A percentile compares a stretch with the other conserved stretches of the same genome.
phyloP scores from a whole-genome alignment of 2,113 vertebrate genomes.

The Gadus chalcogrammus region DNA sequence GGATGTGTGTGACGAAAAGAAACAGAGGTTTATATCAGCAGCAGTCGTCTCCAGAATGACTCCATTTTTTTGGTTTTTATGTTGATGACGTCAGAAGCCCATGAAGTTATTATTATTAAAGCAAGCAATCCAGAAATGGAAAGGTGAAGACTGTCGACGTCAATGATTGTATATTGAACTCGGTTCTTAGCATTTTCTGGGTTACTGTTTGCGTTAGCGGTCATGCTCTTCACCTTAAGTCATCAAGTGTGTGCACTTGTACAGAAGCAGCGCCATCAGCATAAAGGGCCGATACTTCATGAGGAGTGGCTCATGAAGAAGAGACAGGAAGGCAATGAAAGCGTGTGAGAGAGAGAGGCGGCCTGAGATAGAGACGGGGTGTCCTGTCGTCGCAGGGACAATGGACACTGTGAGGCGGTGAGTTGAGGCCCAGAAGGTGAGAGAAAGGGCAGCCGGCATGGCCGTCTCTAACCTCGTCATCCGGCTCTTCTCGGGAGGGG shows the following conservation, averaged over 20 bases:
- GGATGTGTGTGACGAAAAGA: slow-evolving; percentile 4
- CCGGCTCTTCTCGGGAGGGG: background rate
- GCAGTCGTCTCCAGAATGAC: too few species aligned
- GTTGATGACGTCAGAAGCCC: too few species aligned
- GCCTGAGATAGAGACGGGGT: slow-evolving; percentile 5
- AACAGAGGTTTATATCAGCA: background rate
- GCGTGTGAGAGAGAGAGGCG: slow-evolving; percentile 5
- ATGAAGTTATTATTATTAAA: too few species aligned
- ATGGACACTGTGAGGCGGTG: slow-evolving; percentile 73
- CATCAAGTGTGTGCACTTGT: background rate
- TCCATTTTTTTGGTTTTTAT: too few species aligned
- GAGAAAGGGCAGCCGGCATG: slow-evolving; percentile 59
- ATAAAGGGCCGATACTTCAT: background rate
- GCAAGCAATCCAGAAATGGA: too few species aligned
- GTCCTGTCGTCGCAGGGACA: slow-evolving; percentile 30
- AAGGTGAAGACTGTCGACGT: too few species aligned
- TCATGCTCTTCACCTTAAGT: too few species aligned
- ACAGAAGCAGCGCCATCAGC: background rate
- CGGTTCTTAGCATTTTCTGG: too few species aligned
- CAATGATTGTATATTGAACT: too few species aligned
- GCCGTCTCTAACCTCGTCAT: slow-evolving; percentile 64
- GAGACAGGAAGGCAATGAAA: slow-evolving; percentile 8
- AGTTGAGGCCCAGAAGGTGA: slow-evolving; percentile 72
- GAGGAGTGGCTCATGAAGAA: background rate
- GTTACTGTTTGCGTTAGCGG: too few species aligned